Base-by-base conservation (phyloP, 2,797 vertebrate genomes). In the Brotula barbata region DNA sequence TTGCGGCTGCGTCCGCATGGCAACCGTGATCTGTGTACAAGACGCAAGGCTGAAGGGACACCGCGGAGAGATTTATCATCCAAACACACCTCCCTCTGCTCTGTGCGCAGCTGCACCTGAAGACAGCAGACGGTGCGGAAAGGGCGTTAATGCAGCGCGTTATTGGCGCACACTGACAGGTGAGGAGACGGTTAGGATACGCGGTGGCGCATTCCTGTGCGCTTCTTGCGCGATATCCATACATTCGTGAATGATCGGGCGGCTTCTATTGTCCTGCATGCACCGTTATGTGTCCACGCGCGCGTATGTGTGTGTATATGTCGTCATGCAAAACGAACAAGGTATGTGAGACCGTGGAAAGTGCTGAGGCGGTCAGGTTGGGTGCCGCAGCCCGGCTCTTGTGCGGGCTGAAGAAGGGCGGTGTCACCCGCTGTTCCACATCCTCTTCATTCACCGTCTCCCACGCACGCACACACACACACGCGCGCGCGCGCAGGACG, bases 1-100 rank as follows among this genome's bases (percentile, higher is more conserved):
- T 81, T 54, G 58, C 71, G 55, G 73, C 80, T 71, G 77, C 75
- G 85, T 81, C 78, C 81, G 81, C 86, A 86, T 87, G 84, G 85
- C 78, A 90, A 89, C 87, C 70, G 64, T 10, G 59, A 68, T 68
- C 79, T 81, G 84, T 83, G 71, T 75, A 76, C 72, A 36, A 65
- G 58, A 56, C 19, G 58, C 31, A 16, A 28, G 19, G 54, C 20
- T 15, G 23, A 45, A 21, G 25, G 49, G 51, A 66, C 49, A 23
- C 40, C 15, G 20, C 13, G n/a, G 25, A 36, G 56, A 17, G 37
- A 48, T 25, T 43, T 5, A 13, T 0, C 47, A 3, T 3, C 7
- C 4, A 25, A 6, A 34, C 7, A 9, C 5, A 7, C 5, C 1
- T 3, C 0, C 5, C 5, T n/a, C 21, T 22, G 34, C 34, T 23